phyloP scores from a whole-genome alignment of 2,888 invertebrate species.

The Dynastes maya region DNA sequence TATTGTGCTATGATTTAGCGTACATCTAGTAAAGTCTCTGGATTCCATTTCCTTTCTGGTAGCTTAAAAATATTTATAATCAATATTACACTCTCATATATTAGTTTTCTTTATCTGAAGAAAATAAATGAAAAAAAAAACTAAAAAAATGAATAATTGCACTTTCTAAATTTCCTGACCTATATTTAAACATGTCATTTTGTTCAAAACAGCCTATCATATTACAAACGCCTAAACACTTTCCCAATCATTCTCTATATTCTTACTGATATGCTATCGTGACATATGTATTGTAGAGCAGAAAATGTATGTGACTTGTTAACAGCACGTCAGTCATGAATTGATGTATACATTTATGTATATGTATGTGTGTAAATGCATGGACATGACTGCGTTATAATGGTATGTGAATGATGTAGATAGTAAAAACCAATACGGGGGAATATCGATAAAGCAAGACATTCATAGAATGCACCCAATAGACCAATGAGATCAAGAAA shows the following conservation, averaged over 20 bases:
- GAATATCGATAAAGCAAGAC: constrained; percentile 52
- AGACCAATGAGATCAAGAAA: too few species aligned
- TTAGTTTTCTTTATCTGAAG: too few species aligned
- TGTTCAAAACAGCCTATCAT: constrained; percentile 48
- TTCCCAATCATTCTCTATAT: constrained; percentile 34
- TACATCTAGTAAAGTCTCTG: too few species aligned
- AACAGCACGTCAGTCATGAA: constrained; percentile 46
- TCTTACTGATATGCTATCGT: constrained; percentile 67
- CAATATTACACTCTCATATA: too few species aligned
- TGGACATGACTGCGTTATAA: constrained; percentile 59
- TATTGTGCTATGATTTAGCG: too few species aligned
- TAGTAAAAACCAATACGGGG: constrained; percentile 17
- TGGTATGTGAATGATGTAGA: not conserved
- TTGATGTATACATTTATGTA: not conserved
- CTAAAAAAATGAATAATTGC: constrained; percentile 28
- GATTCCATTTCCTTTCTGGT: too few species aligned
- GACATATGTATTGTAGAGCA: constrained; percentile 63
- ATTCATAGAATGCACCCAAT: not conserved
- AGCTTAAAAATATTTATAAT: too few species aligned
- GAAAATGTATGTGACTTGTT: constrained; percentile 48
- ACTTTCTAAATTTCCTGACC: constrained; percentile 8
- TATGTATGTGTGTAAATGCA: constrained; percentile 45
- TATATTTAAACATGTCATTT: constrained; percentile 25
- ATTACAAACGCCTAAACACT: constrained; percentile 14
- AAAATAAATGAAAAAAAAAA: not conserved